A percentile compares a stretch with the other conserved stretches of the same genome.
Conservation (phyloP, 1,140 invertebrate genomes). For the Pectinophora gossypiella region DNA sequence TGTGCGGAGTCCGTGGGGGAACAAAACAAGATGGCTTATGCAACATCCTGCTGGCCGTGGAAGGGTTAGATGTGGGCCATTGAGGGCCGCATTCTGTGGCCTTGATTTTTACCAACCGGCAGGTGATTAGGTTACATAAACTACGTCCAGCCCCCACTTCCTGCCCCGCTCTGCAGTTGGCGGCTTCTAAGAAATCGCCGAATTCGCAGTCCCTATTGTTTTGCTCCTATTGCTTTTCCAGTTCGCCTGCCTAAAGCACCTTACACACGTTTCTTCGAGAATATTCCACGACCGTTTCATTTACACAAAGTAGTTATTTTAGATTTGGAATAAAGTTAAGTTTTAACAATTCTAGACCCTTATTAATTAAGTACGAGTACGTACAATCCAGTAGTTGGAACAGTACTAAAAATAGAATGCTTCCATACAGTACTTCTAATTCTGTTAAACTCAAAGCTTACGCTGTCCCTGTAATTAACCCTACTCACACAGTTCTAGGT, state of each 20-base stretch:
- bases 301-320: too few species aligned
- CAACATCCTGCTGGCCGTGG: slow-evolving; percentile 63
- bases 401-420: too few species aligned
- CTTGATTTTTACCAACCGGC: slow-evolving; percentile 70
- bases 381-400: too few species aligned
- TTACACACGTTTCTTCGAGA: slow-evolving; percentile 7
- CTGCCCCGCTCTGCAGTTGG: slow-evolving; percentile 69
- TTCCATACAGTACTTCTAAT: too few species aligned
- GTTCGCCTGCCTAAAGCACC: slow-evolving; percentile 40
- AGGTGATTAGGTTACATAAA: slow-evolving; percentile 75
- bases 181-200: slow-evolving; percentile 67
- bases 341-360: too few species aligned
- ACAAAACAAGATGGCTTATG: slow-evolving; percentile 71
- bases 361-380: too few species aligned
- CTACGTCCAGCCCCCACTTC: slow-evolving; percentile 71
- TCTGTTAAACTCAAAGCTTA: background rate
- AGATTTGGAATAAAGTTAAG: too few species aligned
- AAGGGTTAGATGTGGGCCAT: slow-evolving; percentile 24
- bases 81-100: slow-evolving; percentile 50
- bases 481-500: background rate
- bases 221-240: slow-evolving; percentile 58
- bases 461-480: background rate
- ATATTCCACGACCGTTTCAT: too few species aligned
- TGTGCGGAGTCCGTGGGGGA: slow-evolving; percentile 51
- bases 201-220: slow-evolving; percentile 63